Evolutionary conservation across 2,888 invertebrate species (phyloP), one percentile per base, ranked within the genome.

Genomic region (Xylocampa areola): DNA sequence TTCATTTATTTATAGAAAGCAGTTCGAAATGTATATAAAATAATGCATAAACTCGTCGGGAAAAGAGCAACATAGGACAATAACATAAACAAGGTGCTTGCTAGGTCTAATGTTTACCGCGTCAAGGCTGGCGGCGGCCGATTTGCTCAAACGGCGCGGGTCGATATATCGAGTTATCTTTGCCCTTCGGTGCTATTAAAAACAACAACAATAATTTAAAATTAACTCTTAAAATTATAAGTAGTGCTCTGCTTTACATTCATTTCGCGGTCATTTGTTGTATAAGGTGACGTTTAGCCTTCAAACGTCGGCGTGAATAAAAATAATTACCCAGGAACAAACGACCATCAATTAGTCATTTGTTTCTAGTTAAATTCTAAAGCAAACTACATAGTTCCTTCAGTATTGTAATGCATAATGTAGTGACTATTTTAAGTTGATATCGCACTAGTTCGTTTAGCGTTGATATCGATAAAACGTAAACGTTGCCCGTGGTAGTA

Each of bases 161-260:
- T 92, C 90, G 89, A 92, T 87, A 92, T 88, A 92, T 68, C 91
- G 89, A 84, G 89, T 87, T 84, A 92, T 88, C 88, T 90, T 94
- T 89, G 90, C 89, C 89, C 84, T 92, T 85, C 94, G 92, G 88
- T 90, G 92, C 94, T 94, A 91, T 75, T 75, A 77, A 88, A 91
- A 89, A 88, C 71, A 87, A 84, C 58, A 79, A 76, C 37, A 62
- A 59, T 68, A 73, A 68, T 76, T 73, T 70, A 52, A 68, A 53
- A 41, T 37, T 37, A 51, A 45, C 32, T 14, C 16, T 30, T 33
- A 45, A 35, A 25, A 11, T 23, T n/a, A 14, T 13, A 49, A 41
- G 14, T n/a, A 32, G 14, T 67, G 35, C 50, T 48, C 25, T 36
- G 14, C 37, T 32, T 2, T 23, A 3, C 33, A 7, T 35, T 14